phyloP scores from a whole-genome alignment of 1,140 invertebrate species.

The Steinernema feltiae region DNA sequence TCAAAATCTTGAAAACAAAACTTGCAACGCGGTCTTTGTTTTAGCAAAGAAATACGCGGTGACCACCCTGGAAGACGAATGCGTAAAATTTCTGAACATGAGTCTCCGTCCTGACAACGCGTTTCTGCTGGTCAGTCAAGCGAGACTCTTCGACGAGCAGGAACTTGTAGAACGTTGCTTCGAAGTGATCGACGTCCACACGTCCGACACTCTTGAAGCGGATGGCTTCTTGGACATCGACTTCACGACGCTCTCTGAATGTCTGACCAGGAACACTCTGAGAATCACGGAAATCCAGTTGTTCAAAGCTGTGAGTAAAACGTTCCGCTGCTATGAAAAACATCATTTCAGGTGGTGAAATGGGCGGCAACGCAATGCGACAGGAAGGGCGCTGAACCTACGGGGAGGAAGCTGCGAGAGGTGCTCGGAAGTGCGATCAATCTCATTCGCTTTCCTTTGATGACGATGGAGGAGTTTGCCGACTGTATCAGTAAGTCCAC shows the following conservation, averaged over 20 bases:
- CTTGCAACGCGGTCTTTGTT: too few species aligned
- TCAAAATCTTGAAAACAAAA: neutral
- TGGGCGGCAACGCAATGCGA: slow-evolving; percentile 60
- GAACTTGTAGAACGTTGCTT: slow-evolving; percentile 72
- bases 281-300: slow-evolving; percentile 74
- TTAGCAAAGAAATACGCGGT: slow-evolving; percentile 78
- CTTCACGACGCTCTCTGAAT: slow-evolving; percentile 71
- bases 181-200: slow-evolving; percentile 79
- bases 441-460: slow-evolving; percentile 75
- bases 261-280: slow-evolving; percentile 75
- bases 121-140: slow-evolving; percentile 74
- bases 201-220: slow-evolving; percentile 72
- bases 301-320: slow-evolving; percentile 66
- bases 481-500: slow-evolving; percentile 68
- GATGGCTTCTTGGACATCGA: slow-evolving; percentile 82
- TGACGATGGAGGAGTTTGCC: slow-evolving; percentile 81
- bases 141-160: slow-evolving; percentile 75
- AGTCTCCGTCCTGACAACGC: slow-evolving; percentile 77
- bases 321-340: neutral
- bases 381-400: slow-evolving; percentile 66
- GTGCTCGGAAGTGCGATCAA: slow-evolving; percentile 68
- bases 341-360: neutral
- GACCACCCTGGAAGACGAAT: slow-evolving; percentile 73
- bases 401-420: slow-evolving; percentile 68
- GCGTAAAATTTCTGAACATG: slow-evolving; percentile 75